Conservation (phyloP, 2,888 invertebrate genomes). For the Halocaridina rubra region DNA sequence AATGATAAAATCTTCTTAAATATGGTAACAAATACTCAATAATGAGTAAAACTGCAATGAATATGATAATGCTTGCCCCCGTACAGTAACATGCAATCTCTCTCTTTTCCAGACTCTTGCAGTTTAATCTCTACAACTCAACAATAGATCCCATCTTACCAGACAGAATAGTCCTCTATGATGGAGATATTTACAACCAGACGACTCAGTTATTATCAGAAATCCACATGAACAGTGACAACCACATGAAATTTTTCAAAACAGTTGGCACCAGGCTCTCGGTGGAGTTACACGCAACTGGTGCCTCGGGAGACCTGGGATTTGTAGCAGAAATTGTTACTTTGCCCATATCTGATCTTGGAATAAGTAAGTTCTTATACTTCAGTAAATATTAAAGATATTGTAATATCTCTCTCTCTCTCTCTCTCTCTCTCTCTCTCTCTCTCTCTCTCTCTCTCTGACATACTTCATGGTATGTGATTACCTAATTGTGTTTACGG, state of each 20-base stretch:
- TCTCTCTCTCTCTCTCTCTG: no score
- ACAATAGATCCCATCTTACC: conserved; percentile 81
- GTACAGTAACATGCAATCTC: no score
- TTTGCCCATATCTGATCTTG: conserved; percentile 90
- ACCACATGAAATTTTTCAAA: conserved; percentile 80
- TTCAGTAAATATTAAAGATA: no score
- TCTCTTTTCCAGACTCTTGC: conserved; percentile 82
- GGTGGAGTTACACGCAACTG: conserved; percentile 91
- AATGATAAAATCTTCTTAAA: no score
- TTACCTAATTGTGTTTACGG: no score
- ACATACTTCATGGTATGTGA: no score
- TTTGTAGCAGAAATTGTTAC: conserved; percentile 98
- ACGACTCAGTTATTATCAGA: conserved; percentile 81
- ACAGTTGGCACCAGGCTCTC: conserved; percentile 74
- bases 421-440: no score
- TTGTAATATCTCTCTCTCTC: no score
- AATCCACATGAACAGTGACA: conserved; percentile 76
- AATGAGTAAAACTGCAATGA: no score
- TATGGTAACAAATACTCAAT: no score
- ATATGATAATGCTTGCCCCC: no score
- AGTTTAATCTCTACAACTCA: conserved; percentile 92
- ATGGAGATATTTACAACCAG: conserved; percentile 92
- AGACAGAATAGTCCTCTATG: conserved; percentile 87
- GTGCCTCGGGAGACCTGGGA: conserved; percentile 92
- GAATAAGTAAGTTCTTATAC: conserved; percentile 85